Conservation (phyloP, 2,888 invertebrate species). For the Furcula furcula region DNA sequence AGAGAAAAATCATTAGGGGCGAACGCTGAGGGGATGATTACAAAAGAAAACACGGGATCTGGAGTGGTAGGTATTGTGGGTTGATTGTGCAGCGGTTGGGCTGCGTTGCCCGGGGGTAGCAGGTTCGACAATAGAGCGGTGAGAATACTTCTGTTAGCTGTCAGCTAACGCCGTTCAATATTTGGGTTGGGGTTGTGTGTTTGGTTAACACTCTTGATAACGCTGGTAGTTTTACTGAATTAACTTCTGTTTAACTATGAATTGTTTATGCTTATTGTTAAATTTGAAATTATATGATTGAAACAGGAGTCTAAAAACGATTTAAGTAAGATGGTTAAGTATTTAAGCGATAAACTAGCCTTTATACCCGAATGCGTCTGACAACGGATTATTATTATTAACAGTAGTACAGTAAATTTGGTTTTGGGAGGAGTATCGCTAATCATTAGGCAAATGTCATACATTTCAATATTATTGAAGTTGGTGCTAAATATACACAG, state of each 20-base stretch:
- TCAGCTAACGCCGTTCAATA: conserved; percentile 34
- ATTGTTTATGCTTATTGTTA: not conserved
- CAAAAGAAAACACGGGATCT: conserved; percentile 64
- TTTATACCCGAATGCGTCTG: too few species aligned
- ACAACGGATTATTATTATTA: too few species aligned
- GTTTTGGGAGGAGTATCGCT: too few species aligned
- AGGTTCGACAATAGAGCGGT: conserved; percentile 61
- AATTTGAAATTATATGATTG: too few species aligned
- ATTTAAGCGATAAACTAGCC: too few species aligned
- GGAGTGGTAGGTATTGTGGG: conserved; percentile 51
- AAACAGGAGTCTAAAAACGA: too few species aligned
- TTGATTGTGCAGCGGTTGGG: conserved; percentile 51
- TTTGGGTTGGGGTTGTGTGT: conserved; percentile 33
- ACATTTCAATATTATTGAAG: too few species aligned
- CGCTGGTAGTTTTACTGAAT: conserved; percentile 13
- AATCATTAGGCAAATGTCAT: too few species aligned
- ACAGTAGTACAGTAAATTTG: too few species aligned
- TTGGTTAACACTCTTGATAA: conserved; percentile 35
- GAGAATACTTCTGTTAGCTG: conserved; percentile 70
- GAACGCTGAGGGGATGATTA: conserved; percentile 54
- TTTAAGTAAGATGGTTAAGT: too few species aligned
- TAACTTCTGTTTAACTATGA: not conserved
- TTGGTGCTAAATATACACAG: too few species aligned
- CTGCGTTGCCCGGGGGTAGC: conserved; percentile 53
- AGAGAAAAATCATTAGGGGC: conserved; percentile 73